Evolutionary conservation across 2,113 vertebrate genomes (phyloP), one percentile per base, ranked within the genome.

Genomic region (Dromiciops gliroides): DNA sequence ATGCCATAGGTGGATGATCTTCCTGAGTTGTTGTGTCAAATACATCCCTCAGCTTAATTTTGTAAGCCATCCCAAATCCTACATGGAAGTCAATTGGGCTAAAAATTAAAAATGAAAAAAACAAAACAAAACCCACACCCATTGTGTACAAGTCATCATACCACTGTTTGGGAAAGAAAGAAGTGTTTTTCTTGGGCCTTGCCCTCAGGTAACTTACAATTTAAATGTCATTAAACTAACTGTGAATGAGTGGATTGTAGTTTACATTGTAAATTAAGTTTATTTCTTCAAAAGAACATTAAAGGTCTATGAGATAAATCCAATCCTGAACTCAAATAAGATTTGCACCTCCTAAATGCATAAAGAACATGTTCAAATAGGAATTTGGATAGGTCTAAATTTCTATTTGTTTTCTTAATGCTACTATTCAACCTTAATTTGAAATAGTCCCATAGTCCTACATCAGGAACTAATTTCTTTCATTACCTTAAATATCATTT

Each of bases 401-500:
- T 44, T 83, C n/a, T 23, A 23, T 83, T 83, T 83, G 6, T 44
- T 83, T 44, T 83, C n/a, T 83, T 94, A 91, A 75, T 95, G 56
- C 93, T 92, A 23, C 44, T 50, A 4, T 95, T 96, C 37, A 48
- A 90, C 0, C 19, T 94, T 95, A 89, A 96, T 56, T 92, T 56
- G 88, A 96, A 95, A 89, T 94, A 49, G 31, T 92, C 67, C 75
- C 28, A 9, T 3, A 56, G 8, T 44, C 67, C 19, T 83, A 44
- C 19, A 83, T 83, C 67, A 83, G n/a, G 91, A 95, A 53, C 25
- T 56, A 91, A 10, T 91, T 91, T 44, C 31, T 94, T 95, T 94
- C 37, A 60, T 95, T 97, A 94, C 96, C 22, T 95, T 92, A 94
- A 89, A 94, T 96, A 16, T n/a, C 83, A 23, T 92, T 91, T 37